A percentile compares a stretch with the other conserved stretches of the same genome.
phyloP scores from a whole-genome alignment of 1,140 invertebrate genomes.

The Polyergus mexicanus region DNA sequence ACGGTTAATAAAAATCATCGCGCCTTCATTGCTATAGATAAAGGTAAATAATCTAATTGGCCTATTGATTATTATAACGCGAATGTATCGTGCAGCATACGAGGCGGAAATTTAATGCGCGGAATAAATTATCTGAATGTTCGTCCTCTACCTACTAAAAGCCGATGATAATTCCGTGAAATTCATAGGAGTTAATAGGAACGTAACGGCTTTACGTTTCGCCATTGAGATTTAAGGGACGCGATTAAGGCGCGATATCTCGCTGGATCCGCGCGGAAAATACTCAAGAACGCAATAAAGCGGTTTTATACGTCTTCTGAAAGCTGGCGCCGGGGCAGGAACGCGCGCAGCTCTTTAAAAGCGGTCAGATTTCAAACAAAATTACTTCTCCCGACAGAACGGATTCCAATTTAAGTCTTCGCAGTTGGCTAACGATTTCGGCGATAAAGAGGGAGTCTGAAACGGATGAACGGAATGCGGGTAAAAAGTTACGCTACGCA shows the following conservation, averaged over 20 bases:
- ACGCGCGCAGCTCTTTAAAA: constrained; percentile 50
- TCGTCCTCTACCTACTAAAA: background rate
- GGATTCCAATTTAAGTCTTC: constrained; percentile 38
- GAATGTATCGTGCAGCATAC: background rate
- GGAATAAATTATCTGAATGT: constrained; percentile 19
- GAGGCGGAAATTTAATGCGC: background rate
- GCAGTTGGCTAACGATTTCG: constrained; percentile 39
- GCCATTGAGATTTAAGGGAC: constrained; percentile 54
- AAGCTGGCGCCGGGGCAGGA: constrained; percentile 33
- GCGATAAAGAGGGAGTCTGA: constrained; percentile 11
- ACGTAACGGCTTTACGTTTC: constrained; percentile 68
- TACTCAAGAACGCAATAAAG: constrained; percentile 63
- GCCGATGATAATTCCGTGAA: constrained; percentile 65
- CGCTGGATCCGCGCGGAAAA: constrained; percentile 46
- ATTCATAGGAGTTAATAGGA: constrained; percentile 61
- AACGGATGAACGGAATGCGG: background rate
- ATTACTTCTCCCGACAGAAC: constrained; percentile 43
- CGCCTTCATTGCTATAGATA: background rate
- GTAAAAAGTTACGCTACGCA: background rate
- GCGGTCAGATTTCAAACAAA: constrained; percentile 60
- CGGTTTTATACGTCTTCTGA: constrained; percentile 61
- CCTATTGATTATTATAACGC: background rate
- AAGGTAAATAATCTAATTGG: background rate
- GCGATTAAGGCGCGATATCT: constrained; percentile 70
- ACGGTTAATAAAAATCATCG: too few relatives aligned